Base-by-base conservation (phyloP, 2,113 vertebrate species). In the Lagopus muta region DNA sequence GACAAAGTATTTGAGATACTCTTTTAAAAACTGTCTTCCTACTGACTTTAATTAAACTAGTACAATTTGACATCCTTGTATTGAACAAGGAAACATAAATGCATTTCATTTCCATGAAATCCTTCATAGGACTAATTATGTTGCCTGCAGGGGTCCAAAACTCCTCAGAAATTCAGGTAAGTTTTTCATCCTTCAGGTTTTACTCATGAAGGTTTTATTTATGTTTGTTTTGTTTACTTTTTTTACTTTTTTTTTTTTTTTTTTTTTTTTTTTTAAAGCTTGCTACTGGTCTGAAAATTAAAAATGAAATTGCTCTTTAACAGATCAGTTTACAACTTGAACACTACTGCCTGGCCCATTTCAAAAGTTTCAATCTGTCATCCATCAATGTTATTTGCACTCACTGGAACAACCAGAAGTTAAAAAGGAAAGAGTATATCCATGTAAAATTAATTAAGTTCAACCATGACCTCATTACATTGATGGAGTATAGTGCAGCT, bases 391-490 rank as follows among this genome's bases (percentile, higher is more conserved):
- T 85, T 95, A 89, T 88, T 94, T 96, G n/a, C 38, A 93, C 30
- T 88, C 80, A 75, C 19, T 82, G 38, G 28, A 75, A 67, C 50
- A 89, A 81, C 32, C 16, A 88, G 74, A 94, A 95, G 66, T 92
- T 95, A 94, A 98, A 98, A 71, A 96, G 71, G 79, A 96, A 97
- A 94, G 43, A 96, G 84, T 70, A 86, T 94, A 94, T 91, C 42
- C 82, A 96, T 92, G 92, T 91, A 96, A 95, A 88, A 95, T 96
- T 96, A 96, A 96, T 91, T 90, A 94, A 82, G 84, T 93, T 92
- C 79, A 96, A 93, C 95, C 14, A 0, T 95, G 93, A 96, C 86
- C 82, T 90, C 95, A 94, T 96, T 97, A 90, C 38, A 64, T 30
- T 97, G 95, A 98, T 97, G 81, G 48, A 98, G 84, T 90, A 42